Base-by-base conservation (phyloP, 1,140 invertebrate species). In the Caenorhabditis briggsae region DNA sequence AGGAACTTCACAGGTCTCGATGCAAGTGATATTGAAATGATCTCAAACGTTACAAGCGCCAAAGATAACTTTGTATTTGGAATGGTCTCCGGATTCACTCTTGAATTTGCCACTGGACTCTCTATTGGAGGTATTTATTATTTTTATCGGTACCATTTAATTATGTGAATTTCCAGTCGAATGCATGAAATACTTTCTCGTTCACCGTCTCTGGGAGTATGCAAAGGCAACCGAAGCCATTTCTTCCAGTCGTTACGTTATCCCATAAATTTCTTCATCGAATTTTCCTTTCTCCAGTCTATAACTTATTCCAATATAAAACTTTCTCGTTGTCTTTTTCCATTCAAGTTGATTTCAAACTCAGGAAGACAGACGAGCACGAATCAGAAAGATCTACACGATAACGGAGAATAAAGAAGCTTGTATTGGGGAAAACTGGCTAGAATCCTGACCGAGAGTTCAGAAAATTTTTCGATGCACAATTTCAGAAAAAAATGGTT, bases 151-250 rank as follows among this genome's bases (percentile, higher is more conserved):
- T n/a, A 50, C 14, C 41, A 53, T 0, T 46, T 50, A 23, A 12
- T 2, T 11, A 5, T 25, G 5, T 6, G 16, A 20, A 2, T 50
- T 78, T 50, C 50, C 33, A 78, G 70, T 78, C 3, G 70, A 78
- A 78, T 78, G 46, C 46, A 9, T 78, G 9, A 78, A 78, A 53
- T 78, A 78, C 50, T 14, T 50, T 5, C 70, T 78, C 9, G 70
- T 78, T 50, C 70, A 78, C 50, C 70, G 70, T 50, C 70, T 78
- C 33, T 78, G 70, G 70, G 46, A 78, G 18, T 78, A 78, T n/a
- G 70, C 70, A 20, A 78, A 78, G 23, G 43, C 46, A 12, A 78
- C 70, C 7, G 70, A 78, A 78, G 70, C 70, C 12, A 12, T 12
- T 23, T 78, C 70, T 23, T 78, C 70, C 5, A 78, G 46, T 14